phyloP scores from a whole-genome alignment of 2,888 invertebrate genomes.

The Heteropelma amictum region DNA sequence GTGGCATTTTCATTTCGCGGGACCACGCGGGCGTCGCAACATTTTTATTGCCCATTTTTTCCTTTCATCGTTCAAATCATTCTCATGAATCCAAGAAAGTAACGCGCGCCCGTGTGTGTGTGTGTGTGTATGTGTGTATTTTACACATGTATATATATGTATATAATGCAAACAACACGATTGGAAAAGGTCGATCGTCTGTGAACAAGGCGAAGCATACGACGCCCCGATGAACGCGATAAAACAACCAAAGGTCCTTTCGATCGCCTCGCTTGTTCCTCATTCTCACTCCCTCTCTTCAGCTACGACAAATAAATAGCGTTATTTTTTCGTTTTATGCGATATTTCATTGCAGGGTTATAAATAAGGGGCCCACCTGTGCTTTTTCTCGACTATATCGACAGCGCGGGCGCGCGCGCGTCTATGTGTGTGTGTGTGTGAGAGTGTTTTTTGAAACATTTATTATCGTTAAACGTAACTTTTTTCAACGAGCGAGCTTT shows the following conservation, averaged over 20 bases:
- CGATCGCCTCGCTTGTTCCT: constrained; percentile 50
- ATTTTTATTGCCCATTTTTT: constrained; percentile 28
- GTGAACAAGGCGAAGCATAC: constrained; percentile 51
- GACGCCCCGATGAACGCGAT: too few relatives aligned
- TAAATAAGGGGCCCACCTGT: constrained; percentile 74
- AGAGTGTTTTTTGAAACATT: constrained; percentile 54
- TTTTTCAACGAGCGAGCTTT: constrained; percentile 56
- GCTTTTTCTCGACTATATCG: constrained; percentile 71
- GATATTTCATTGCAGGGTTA: constrained; percentile 75
- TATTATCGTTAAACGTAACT: constrained; percentile 62
- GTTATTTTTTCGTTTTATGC: constrained; percentile 72
- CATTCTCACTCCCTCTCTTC: constrained; percentile 61
- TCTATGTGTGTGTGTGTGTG: too few relatives aligned
- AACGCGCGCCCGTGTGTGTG: too few relatives aligned
- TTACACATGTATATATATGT: too few relatives aligned
- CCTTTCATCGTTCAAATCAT: constrained; percentile 36
- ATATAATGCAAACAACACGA: constrained; percentile 46
- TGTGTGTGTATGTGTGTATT: too few relatives aligned
- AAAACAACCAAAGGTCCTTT: constrained; percentile 30
- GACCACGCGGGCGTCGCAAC: constrained; percentile 47
- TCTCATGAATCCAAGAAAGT: constrained; percentile 46
- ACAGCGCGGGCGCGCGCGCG: too few relatives aligned
- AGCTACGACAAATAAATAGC: constrained; percentile 74
- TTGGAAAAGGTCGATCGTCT: constrained; percentile 50
- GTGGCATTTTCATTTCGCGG: constrained; percentile 20